A percentile compares a stretch with the other conserved stretches of the same genome.
phyloP scores from a whole-genome alignment of 2,113 vertebrate genomes.

The Neotragus pygmaeus region DNA sequence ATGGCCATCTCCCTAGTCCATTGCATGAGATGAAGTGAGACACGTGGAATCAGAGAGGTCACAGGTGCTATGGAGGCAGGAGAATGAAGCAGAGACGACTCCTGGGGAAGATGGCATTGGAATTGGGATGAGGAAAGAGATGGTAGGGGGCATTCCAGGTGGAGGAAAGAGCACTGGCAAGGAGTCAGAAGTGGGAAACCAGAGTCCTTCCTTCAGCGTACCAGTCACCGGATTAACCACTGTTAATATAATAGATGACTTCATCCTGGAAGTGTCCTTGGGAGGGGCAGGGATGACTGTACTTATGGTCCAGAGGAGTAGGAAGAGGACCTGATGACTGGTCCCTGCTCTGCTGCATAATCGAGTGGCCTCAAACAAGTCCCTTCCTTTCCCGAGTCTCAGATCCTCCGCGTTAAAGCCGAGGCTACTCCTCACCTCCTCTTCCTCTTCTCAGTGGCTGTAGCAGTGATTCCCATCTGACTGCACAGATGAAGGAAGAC shows the following conservation, averaged over 20 bases:
- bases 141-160: not conserved
- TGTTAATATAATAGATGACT: rapidly evolving
- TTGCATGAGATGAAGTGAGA: not conserved
- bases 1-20: rapidly evolving
- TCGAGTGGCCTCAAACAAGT: not conserved
- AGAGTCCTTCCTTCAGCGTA: rapidly evolving
- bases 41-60: not conserved
- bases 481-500: too few relatives aligned
- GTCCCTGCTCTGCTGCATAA: not conserved
- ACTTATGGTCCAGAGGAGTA: not conserved
- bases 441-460: not conserved
- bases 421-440: not conserved
- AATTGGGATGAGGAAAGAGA: not conserved
- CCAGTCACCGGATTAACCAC: not conserved
- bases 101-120: not conserved
- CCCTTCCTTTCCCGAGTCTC: not conserved
- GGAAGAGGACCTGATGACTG: not conserved
- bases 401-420: not conserved
- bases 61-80: not conserved
- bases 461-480: rapidly evolving
- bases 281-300: not conserved
- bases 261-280: not conserved
- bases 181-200: not conserved
- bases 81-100: not conserved
- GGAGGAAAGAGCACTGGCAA: not conserved